Percentiles rank a stretch among this genome's conserved stretches.
Evolutionary conservation across 2,888 invertebrate species (phyloP).

Genomic region (Chrysotoxum bicinctum): DNA sequence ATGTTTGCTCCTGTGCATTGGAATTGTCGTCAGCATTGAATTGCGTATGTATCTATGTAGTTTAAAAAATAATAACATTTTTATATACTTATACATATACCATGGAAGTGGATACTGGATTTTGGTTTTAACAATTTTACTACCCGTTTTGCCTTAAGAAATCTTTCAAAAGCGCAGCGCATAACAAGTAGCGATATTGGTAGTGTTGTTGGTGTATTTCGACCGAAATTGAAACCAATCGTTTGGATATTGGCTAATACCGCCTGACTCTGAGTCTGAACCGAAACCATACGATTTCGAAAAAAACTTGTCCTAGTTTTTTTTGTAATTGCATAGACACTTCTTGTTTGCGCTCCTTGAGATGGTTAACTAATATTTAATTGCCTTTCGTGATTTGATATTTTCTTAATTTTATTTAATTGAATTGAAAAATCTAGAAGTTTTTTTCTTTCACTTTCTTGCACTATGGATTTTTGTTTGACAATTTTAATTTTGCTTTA

Average conservation of each 20-base stretch:
- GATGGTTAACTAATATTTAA: slow-evolving; percentile 12
- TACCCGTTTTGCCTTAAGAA: slow-evolving; percentile 64
- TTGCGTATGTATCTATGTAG: slow-evolving; percentile 58
- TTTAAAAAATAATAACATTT: slow-evolving; percentile 13
- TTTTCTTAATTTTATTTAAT: neutral
- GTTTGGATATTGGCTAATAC: slow-evolving; percentile 41
- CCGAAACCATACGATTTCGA: slow-evolving; percentile 14
- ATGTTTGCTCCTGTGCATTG: slow-evolving; percentile 36
- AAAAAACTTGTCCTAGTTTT: slow-evolving; percentile 63
- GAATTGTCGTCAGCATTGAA: slow-evolving; percentile 50
- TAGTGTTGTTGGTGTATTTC: slow-evolving; percentile 9
- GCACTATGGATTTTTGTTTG: neutral
- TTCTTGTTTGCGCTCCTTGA: slow-evolving; percentile 32
- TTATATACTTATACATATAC: neutral
- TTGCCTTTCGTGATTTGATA: neutral
- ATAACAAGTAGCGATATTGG: slow-evolving; percentile 11
- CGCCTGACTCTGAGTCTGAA: slow-evolving; percentile 10
- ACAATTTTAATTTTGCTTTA: neutral
- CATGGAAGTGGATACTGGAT: slow-evolving; percentile 42
- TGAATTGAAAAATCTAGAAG: neutral
- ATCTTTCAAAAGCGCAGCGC: slow-evolving; percentile 18
- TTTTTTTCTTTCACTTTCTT: neutral
- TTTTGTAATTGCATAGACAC: slow-evolving; percentile 5
- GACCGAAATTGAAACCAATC: slow-evolving; percentile 34
- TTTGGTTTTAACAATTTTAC: slow-evolving; percentile 30